These are phyloP conservation scores for Melozone crissalis DNA, from an alignment of 2,113 vertebrate genomes.

Conservation along the genomic window DNA sequence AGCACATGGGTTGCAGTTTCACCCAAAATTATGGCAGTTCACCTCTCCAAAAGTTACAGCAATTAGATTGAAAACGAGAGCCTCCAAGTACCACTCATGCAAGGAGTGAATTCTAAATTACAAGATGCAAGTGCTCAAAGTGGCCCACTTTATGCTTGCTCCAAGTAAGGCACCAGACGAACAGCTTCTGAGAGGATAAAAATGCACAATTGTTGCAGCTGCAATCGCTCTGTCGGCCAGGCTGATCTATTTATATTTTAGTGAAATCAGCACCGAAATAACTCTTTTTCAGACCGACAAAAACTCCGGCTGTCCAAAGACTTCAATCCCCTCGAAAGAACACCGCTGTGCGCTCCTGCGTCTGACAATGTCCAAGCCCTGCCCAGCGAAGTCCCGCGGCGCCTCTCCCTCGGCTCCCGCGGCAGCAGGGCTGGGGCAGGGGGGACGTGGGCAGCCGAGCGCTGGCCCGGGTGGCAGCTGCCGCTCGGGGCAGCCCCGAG, in stretches of 20 bases:
- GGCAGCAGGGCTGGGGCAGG: not conserved
- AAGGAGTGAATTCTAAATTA: not conserved
- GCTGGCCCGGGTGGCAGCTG: not conserved
- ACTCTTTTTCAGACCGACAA: not conserved
- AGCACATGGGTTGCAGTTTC: not conserved
- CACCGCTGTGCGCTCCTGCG: accelerated
- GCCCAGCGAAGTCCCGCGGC: not conserved
- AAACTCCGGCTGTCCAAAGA: not conserved
- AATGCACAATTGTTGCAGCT: not conserved
- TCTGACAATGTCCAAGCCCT: not conserved
- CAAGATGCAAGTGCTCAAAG: not conserved
- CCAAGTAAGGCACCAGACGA: not conserved
- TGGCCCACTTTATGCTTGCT: not conserved
- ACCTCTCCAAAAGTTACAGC: not conserved
- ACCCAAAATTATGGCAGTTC: not conserved
- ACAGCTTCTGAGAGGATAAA: not conserved
- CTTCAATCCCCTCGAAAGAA: not conserved
- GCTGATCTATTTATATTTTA: not conserved
- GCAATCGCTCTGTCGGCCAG: not conserved
- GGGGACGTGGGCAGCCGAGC: too few species aligned
- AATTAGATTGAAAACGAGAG: not conserved
- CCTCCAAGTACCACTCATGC: not conserved
- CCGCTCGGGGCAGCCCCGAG: not conserved
- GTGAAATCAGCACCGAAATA: not conserved
- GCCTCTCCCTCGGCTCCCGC: not conserved